Evolutionary conservation across 2,113 vertebrate genomes (phyloP).

Genomic region (Paratilapia polleni): DNA sequence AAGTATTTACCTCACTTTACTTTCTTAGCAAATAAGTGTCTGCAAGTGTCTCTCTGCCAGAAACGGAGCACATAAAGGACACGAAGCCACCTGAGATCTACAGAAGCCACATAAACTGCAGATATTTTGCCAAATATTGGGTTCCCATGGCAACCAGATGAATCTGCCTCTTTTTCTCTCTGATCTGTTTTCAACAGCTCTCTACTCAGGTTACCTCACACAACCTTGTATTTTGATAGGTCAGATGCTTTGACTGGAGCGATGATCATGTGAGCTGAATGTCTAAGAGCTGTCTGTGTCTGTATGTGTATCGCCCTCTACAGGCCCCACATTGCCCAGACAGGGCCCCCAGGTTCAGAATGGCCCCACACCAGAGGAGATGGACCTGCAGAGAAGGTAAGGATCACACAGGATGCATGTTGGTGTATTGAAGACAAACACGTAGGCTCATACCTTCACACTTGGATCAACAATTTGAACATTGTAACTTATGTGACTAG

Average conservation of each 20-base stretch:
- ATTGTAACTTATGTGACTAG: too few relatives aligned
- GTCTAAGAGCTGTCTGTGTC: conserved; percentile 18
- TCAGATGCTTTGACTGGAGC: background rate
- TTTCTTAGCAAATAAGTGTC: background rate
- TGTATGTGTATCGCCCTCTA: conserved; percentile 51
- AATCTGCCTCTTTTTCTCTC: background rate
- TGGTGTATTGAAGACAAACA: background rate
- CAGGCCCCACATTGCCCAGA: conserved; percentile 93
- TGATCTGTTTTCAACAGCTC: background rate
- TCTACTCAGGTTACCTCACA: background rate
- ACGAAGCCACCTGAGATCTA: background rate
- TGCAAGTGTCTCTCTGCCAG: background rate
- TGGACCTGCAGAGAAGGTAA: conserved; percentile 96
- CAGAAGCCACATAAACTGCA: background rate
- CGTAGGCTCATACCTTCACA: background rate
- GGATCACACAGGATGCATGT: background rate
- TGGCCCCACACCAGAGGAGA: conserved; percentile 93
- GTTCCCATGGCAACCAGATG: background rate
- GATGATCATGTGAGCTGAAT: background rate
- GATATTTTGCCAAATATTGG: background rate
- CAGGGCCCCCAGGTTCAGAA: conserved; percentile 94
- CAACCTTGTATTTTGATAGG: background rate
- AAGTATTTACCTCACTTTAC: background rate
- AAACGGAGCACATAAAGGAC: background rate
- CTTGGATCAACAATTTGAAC: too few relatives aligned